Evolutionary conservation across 2,113 vertebrate species (phyloP).

Genomic region (Phalacrocorax aristotelis): DNA sequence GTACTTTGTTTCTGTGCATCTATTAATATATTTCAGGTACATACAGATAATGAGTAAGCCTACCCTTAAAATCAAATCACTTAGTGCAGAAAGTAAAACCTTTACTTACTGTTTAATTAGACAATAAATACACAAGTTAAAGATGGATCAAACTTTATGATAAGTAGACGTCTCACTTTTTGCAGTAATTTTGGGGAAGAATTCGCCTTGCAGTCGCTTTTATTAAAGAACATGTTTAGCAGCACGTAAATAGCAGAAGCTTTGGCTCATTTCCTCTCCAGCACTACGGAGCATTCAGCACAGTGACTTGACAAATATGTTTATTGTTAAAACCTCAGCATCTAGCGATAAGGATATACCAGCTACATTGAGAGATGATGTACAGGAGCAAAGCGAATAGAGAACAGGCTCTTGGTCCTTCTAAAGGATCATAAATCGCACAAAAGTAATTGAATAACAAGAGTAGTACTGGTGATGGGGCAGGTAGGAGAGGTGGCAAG

Average conservation of each 20-base stretch:
- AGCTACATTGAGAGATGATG: background rate
- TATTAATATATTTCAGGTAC: background rate
- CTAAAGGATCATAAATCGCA: background rate
- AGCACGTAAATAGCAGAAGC: constrained; percentile 8
- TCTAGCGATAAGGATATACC: background rate
- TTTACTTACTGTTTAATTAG: background rate
- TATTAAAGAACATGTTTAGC: background rate
- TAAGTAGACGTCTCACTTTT: background rate
- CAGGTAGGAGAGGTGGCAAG: background rate
- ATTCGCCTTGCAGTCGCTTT: background rate
- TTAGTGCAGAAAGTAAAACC: background rate
- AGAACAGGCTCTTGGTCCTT: background rate
- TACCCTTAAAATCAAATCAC: background rate
- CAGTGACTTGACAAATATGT: constrained; percentile 68
- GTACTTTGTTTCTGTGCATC: background rate
- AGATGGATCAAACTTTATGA: constrained; percentile 28
- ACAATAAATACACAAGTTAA: background rate
- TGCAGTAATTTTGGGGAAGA: background rate
- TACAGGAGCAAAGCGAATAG: background rate
- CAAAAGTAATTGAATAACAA: constrained; percentile 7
- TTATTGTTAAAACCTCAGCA: constrained; percentile 47
- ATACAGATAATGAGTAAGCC: background rate
- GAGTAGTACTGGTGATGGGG: background rate
- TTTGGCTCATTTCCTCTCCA: constrained; percentile 22
- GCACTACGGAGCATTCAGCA: constrained; percentile 30